phyloP scores from a whole-genome alignment of 35 echinoderm and acorn worm species.

The Apostichopus parvimensis region DNA sequence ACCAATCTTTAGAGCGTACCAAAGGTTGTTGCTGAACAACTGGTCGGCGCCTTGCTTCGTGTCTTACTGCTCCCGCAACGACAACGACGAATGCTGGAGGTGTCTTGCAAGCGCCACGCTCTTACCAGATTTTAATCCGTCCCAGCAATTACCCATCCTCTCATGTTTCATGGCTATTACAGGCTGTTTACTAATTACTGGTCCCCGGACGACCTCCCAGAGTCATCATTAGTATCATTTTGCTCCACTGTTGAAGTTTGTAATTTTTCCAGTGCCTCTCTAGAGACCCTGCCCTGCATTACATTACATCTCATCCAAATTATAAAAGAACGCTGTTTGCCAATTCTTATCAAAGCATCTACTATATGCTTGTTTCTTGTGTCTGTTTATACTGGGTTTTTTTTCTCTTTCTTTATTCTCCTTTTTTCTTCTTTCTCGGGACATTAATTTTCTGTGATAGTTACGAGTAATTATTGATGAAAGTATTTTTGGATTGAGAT shows the following conservation, averaged over 20 bases:
- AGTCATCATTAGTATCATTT: slow-evolving; percentile 39
- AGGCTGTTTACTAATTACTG: slow-evolving; percentile 32
- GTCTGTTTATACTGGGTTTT: background rate
- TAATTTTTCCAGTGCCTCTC: slow-evolving; percentile 13
- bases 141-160: slow-evolving; percentile 13
- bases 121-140: background rate
- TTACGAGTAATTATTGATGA: slow-evolving; percentile 28
- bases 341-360: background rate
- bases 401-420: background rate
- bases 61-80: background rate
- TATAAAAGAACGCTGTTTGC: background rate
- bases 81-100: background rate
- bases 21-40: background rate
- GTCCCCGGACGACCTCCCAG: slow-evolving; percentile 17
- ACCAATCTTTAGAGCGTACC: background rate
- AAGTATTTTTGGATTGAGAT: slow-evolving; percentile 29
- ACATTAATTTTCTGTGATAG: background rate
- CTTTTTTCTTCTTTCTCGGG: background rate
- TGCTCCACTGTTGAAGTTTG: background rate
- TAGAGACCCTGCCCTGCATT: slow-evolving; percentile 7
- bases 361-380: background rate
- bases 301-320: slow-evolving; percentile 23
- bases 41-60: background rate
- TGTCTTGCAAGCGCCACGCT: background rate
- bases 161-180: background rate